These are phyloP conservation scores for Hydrotaea diabolus DNA, from an alignment of 2,888 invertebrate genomes.

Conservation along the genomic window DNA sequence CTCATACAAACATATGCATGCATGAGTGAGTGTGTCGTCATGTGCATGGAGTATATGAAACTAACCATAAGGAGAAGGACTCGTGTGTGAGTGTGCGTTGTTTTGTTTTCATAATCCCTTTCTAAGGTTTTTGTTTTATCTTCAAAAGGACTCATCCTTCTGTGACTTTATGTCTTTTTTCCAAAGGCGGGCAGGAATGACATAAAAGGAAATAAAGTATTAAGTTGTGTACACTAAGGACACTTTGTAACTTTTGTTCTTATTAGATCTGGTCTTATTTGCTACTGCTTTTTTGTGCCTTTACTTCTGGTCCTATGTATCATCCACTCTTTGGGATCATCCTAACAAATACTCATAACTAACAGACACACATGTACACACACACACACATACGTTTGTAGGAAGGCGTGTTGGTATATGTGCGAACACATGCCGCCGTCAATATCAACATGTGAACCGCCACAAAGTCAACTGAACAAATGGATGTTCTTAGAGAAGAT, in stretches of 20 bases:
- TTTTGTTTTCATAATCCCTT: slow-evolving; percentile 54
- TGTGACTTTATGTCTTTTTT: slow-evolving; percentile 35
- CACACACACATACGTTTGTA: too few relatives aligned
- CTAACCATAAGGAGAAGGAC: slow-evolving; percentile 10
- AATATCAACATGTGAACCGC: background rate
- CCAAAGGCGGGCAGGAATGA: slow-evolving; percentile 13
- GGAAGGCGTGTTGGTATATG: too few relatives aligned
- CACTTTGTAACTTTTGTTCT: slow-evolving; percentile 29
- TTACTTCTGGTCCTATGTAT: slow-evolving; percentile 10
- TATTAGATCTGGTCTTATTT: slow-evolving; percentile 35
- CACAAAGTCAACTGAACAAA: background rate
- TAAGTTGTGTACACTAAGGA: slow-evolving; percentile 31
- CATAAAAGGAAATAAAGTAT: slow-evolving; percentile 26
- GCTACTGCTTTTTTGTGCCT: slow-evolving; percentile 2
- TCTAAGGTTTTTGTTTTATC: slow-evolving; percentile 46
- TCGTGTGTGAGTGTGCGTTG: background rate
- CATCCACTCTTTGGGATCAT: slow-evolving; percentile 39
- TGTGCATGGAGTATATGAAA: background rate
- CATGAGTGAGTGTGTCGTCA: background rate
- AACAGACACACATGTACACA: background rate
- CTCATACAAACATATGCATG: background rate
- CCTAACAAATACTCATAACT: slow-evolving; percentile 29
- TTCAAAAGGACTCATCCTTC: slow-evolving; percentile 48
- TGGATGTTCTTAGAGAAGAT: background rate
- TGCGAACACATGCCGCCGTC: too few relatives aligned